These are phyloP conservation scores for Hydropsyche tenuis DNA, from an alignment of 1,140 invertebrate genomes.

Conservation along the genomic window DNA sequence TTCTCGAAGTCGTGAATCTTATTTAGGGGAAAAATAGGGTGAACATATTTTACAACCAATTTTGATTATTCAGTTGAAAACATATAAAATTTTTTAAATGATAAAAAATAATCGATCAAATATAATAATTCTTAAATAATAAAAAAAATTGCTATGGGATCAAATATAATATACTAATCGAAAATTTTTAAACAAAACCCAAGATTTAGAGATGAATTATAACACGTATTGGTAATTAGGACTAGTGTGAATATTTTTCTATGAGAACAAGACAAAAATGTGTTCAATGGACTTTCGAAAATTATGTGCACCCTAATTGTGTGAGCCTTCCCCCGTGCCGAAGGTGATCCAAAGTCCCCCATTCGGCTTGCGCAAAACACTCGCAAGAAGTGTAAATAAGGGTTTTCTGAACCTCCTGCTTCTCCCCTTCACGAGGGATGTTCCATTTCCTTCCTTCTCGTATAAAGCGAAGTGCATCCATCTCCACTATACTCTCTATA, in stretches of 20 bases:
- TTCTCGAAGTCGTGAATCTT: constrained; percentile 2
- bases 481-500: not conserved
- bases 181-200: too few species aligned
- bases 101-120: too few species aligned
- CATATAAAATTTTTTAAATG: too few species aligned
- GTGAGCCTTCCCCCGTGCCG: constrained; percentile 1
- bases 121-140: too few species aligned
- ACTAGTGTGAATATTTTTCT: too few species aligned
- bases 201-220: too few species aligned
- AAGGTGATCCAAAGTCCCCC: not conserved
- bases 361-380: constrained; percentile 46
- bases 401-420: constrained; percentile 31
- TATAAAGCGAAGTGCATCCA: constrained; percentile 2
- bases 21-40: constrained; percentile 30
- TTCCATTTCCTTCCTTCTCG: constrained; percentile 39
- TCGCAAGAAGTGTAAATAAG: constrained; percentile 50
- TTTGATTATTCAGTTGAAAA: too few species aligned
- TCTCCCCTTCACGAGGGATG: constrained; percentile 18
- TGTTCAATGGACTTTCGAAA: not conserved
- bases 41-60: constrained; percentile 18
- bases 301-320: constrained; percentile 28
- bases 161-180: too few species aligned
- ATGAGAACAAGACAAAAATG: not conserved
- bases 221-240: too few species aligned
- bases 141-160: too few species aligned